Percentiles rank a stretch among this genome's conserved stretches.
These are phyloP conservation scores for Aphrophora alni DNA, from an alignment of 2,888 invertebrate genomes.

Conservation along the genomic window DNA sequence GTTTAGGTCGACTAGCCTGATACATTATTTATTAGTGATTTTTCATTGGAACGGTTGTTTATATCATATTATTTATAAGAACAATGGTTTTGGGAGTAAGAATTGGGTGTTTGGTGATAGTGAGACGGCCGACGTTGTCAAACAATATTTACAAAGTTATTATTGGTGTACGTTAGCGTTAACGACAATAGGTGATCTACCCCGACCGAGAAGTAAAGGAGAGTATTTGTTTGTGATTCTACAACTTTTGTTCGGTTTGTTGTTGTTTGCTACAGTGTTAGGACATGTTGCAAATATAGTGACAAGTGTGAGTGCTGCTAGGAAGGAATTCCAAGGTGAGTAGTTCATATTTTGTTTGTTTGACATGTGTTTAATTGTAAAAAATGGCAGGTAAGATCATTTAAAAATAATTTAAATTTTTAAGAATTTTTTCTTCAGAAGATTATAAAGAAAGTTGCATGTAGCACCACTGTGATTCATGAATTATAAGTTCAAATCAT, in stretches of 20 bases:
- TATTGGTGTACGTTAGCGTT: constrained; percentile 98
- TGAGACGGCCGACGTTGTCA: constrained; percentile 86
- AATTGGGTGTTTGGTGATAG: constrained; percentile 91
- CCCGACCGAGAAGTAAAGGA: constrained; percentile 89
- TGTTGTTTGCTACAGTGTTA: constrained; percentile 94
- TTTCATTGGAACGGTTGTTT: constrained; percentile 99
- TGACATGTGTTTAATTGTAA: too few species aligned
- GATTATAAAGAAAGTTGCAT: too few species aligned
- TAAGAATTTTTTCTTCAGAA: too few species aligned
- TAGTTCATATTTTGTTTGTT: constrained; percentile 47
- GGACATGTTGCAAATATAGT: constrained; percentile 99
- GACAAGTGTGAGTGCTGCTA: constrained; percentile 94
- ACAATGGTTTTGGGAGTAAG: constrained; percentile 92
- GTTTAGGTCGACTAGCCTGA: constrained; percentile 88
- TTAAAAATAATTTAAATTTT: too few species aligned
- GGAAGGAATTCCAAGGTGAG: constrained; percentile 98
- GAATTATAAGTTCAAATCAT: too few species aligned
- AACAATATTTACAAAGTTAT: constrained; percentile 96
- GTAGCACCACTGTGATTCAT: too few species aligned
- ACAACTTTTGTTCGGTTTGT: constrained; percentile 91
- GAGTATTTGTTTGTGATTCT: constrained; percentile 96
- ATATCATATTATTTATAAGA: constrained; percentile 95
- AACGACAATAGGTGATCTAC: constrained; percentile 93
- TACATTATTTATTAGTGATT: constrained; percentile 96
- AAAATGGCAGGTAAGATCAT: too few species aligned